Percentiles rank a stretch among this genome's conserved stretches.
These are phyloP conservation scores for Hirtodrosophila cameraria DNA, from an alignment of 2,888 invertebrate species.

Conservation along the genomic window DNA sequence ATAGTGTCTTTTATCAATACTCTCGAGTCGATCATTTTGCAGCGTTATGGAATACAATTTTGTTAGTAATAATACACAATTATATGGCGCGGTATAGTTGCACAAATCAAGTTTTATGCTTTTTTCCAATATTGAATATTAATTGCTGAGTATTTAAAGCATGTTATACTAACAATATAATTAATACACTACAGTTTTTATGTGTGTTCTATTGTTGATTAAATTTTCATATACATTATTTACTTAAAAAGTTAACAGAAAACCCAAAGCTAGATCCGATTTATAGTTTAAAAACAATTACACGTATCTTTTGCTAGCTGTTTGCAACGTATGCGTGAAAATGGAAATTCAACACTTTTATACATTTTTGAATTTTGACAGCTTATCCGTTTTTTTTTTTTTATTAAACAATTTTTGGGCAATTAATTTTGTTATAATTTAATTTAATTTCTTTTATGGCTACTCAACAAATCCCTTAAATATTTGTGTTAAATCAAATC, in stretches of 20 bases:
- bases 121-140: constrained; percentile 8
- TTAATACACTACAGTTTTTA: constrained; percentile 4
- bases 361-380: constrained; percentile 23
- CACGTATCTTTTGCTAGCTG: constrained; percentile 12
- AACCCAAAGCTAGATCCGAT: constrained; percentile 16
- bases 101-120: constrained; percentile 11
- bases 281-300: constrained; percentile 10
- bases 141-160: constrained; percentile 35
- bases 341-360: constrained; percentile 21
- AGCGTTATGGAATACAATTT: too few relatives aligned
- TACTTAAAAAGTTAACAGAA: constrained; percentile 9
- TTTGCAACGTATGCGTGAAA: constrained; percentile 45
- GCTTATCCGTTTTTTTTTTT: too few relatives aligned
- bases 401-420: constrained; percentile 11
- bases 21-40: too few relatives aligned
- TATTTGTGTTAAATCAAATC: constrained; percentile 44
- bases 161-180: constrained; percentile 46
- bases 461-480: constrained; percentile 14
- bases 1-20: too few relatives aligned
- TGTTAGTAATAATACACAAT: not conserved
- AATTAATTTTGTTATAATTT: constrained; percentile 38
- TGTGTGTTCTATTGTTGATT: not conserved
- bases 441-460: constrained; percentile 43
- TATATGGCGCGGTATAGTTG: constrained; percentile 23
- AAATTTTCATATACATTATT: not conserved